A percentile compares a stretch with the other conserved stretches of the same genome.
phyloP scores from a whole-genome alignment of 2,888 invertebrate species.

The Crepidodera aurea region DNA sequence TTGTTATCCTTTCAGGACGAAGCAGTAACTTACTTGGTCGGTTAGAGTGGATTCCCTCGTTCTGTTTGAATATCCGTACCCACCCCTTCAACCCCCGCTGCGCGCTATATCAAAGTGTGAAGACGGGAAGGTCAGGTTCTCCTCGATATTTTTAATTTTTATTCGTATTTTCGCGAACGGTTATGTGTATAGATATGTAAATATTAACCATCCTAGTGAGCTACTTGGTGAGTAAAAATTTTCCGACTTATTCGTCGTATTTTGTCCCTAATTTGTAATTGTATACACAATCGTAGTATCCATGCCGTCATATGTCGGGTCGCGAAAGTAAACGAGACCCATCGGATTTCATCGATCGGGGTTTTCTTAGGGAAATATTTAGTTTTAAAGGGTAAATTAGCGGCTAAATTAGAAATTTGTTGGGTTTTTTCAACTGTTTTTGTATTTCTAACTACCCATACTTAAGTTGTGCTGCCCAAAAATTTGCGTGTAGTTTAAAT shows the following conservation, averaged over 20 bases:
- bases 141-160: slow-evolving; percentile 29
- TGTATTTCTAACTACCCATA: too few species aligned
- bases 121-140: slow-evolving; percentile 42
- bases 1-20: slow-evolving; percentile 18
- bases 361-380: slow-evolving; percentile 17
- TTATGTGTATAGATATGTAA: slow-evolving; percentile 26
- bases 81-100: slow-evolving; percentile 34
- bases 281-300: slow-evolving; percentile 39
- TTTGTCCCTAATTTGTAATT: slow-evolving; percentile 25
- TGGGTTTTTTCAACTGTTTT: too few species aligned
- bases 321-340: slow-evolving; percentile 26
- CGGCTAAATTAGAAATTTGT: not conserved
- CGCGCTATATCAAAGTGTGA: slow-evolving; percentile 36
- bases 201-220: not conserved
- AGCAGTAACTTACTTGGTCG: slow-evolving; percentile 20
- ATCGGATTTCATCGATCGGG: slow-evolving; percentile 34
- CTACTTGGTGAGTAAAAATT: slow-evolving; percentile 24
- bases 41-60: slow-evolving; percentile 41
- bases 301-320: slow-evolving; percentile 37
- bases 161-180: slow-evolving; percentile 13
- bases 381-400: slow-evolving; percentile 8
- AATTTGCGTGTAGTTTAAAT: not conserved
- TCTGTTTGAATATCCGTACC: slow-evolving; percentile 42
- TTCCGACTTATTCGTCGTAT: not conserved
- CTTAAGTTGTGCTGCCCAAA: too few species aligned